Percentiles rank a stretch among this genome's conserved stretches.
phyloP scores from a whole-genome alignment of 2,113 vertebrate genomes.

The Tetrax tetrax region DNA sequence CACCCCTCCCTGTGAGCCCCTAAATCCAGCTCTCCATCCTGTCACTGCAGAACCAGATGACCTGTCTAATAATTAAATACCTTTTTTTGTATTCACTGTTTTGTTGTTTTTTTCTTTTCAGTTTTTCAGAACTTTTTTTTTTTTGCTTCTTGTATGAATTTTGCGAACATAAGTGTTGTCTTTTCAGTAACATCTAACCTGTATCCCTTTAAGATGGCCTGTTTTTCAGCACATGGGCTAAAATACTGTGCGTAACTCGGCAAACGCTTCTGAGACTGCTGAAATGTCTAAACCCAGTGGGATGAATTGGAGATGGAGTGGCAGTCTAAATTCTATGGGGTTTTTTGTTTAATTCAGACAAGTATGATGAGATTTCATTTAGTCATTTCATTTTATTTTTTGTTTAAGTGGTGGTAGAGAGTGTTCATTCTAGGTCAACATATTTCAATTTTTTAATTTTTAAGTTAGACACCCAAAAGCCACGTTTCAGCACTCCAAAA shows the following conservation, averaged over 20 bases:
- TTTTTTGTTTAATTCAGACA: background rate
- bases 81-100: background rate
- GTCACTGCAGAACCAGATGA: background rate
- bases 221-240: background rate
- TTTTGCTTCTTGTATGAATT: background rate
- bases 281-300: background rate
- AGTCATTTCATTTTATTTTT: rapidly evolving
- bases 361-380: background rate
- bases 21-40: background rate
- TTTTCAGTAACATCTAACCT: background rate
- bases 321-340: background rate
- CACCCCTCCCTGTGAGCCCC: background rate
- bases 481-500: background rate
- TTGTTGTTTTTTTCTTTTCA: background rate
- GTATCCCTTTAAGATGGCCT: background rate
- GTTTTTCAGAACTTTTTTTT: background rate
- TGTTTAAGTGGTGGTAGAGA: background rate
- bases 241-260: background rate
- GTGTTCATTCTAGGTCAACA: background rate
- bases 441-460: background rate
- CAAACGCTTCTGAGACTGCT: background rate
- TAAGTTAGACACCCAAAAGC: background rate
- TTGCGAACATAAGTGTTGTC: rapidly evolving
- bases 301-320: background rate
- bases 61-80: background rate